Evolutionary conservation across 2,797 vertebrate genomes (phyloP), one percentile per base, ranked within the genome.

Genomic region (Artibeus jamaicensis): DNA sequence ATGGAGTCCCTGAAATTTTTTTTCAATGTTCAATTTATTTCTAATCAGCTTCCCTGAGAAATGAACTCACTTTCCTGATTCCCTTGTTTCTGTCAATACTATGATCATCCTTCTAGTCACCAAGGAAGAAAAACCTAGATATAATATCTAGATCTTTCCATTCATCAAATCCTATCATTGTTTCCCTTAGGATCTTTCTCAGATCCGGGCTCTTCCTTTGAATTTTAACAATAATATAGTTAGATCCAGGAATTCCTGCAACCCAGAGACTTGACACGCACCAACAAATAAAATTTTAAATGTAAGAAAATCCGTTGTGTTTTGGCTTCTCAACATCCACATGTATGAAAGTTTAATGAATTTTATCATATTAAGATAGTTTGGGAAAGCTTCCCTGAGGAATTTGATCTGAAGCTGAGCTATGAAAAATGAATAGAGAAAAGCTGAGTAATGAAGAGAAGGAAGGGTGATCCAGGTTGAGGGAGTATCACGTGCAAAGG

Each of bases 21-120:
- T 95, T 67, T 86, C 55, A 90, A 48, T 73, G 37, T 74, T 93
- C 59, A 76, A 42, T 57, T 93, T 96, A 87, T 62, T 88, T 93
- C 85, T 77, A 73, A 89, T 79, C 15, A 42, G 44, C 18, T 39
- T 73, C 37, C n/a, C 34, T 79, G n/a, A 90, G 87, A 94, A 85
- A 85, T 87, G 22, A 91, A 90, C 19, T 96, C 70, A 73, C 9
- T 84, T 89, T 89, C 42, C 84, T 76, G 34, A 81, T 57, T 71
- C 24, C n/a, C 26, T 37, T 68, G 1, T 73, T 93, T 65, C 39
- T 89, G 22, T 57, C 79, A 48, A 57, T 62, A 46, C 32, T 78
- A 46, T 6, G 68, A 22, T 65, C 21, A 83, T 67, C 37, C 55
- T 85, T 67, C 65, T 76, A 77, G n/a, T 50, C 10, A 78, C 18